phyloP scores from a whole-genome alignment of 2,888 invertebrate genomes.

The Ptilodon capucinus region DNA sequence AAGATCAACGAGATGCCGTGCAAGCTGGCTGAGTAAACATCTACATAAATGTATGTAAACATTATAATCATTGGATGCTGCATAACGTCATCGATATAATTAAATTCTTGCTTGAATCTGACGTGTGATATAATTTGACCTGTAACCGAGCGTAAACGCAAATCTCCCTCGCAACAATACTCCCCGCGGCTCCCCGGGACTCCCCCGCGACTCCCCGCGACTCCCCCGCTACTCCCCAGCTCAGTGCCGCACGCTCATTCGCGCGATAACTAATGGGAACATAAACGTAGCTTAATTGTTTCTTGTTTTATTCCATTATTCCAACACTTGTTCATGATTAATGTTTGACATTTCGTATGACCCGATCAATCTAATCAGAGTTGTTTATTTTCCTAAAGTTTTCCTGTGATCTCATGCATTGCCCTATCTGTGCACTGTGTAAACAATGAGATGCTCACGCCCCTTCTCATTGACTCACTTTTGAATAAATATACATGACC shows the following conservation, averaged over 20 bases:
- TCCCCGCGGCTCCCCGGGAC: constrained; percentile 14
- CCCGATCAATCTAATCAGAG: constrained; percentile 61
- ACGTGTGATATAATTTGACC: constrained; percentile 17
- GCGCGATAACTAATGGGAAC: constrained; percentile 36
- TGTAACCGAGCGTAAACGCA: constrained; percentile 9
- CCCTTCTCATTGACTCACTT: constrained; percentile 41
- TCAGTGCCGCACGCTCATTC: constrained; percentile 6
- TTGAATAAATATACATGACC: constrained; percentile 7
- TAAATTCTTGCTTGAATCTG: constrained; percentile 7
- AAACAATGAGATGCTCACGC: constrained; percentile 40
- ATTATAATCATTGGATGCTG: neutral
- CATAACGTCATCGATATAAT: neutral
- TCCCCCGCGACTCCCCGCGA: constrained; percentile 22
- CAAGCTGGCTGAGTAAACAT: neutral
- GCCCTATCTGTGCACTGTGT: constrained; percentile 28
- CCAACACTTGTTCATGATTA: constrained; percentile 52
- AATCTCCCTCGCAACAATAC: constrained; percentile 30
- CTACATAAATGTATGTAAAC: neutral
- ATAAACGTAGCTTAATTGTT: constrained; percentile 55
- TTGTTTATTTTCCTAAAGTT: constrained; percentile 67
- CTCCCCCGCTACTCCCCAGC: too few relatives aligned
- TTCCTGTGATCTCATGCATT: constrained; percentile 71
- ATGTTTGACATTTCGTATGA: constrained; percentile 42
- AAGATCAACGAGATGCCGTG: neutral
- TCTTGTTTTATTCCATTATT: constrained; percentile 73